Conservation (phyloP, 1,140 invertebrate species). For the Musca vetustissima region DNA sequence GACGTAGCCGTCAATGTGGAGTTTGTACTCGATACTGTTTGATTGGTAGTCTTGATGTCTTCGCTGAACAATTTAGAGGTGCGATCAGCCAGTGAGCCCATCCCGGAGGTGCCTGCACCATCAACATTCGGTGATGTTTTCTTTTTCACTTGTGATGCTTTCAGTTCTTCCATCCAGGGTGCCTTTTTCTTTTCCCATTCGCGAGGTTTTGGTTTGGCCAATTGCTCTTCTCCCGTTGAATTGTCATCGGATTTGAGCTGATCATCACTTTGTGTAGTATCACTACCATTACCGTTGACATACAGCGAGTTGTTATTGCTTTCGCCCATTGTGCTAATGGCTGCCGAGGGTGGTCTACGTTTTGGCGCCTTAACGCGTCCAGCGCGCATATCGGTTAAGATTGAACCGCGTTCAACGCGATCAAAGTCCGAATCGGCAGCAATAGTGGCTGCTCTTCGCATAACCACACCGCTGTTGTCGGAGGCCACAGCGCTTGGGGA, state of each 20-base stretch:
- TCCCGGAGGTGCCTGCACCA: background rate
- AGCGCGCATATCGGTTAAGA: conserved; percentile 64
- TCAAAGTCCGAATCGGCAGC: conserved; percentile 60
- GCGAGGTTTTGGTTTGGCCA: conserved; percentile 58
- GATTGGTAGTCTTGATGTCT: conserved; percentile 28
- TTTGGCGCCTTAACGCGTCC: conserved; percentile 62
- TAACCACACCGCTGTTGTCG: conserved; percentile 37
- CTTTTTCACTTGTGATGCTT: conserved; percentile 66
- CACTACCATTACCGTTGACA: conserved; percentile 48
- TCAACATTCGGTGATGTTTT: conserved; percentile 57
- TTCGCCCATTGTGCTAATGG: conserved; percentile 49
- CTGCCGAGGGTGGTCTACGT: conserved; percentile 61
- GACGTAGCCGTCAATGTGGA: conserved; percentile 18
- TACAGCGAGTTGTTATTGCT: conserved; percentile 53
- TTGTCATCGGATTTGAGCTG: conserved; percentile 42
- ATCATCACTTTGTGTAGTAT: conserved; percentile 27
- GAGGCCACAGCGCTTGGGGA: conserved; percentile 36
- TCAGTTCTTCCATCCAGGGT: conserved; percentile 70
- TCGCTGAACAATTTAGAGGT: conserved; percentile 44
- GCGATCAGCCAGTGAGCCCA: conserved; percentile 36
- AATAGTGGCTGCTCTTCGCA: conserved; percentile 46
- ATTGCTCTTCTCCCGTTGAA: conserved; percentile 54
- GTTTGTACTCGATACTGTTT: conserved; percentile 19
- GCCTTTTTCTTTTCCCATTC: conserved; percentile 66
- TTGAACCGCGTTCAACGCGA: conserved; percentile 63